Evolutionary conservation across 2,888 invertebrate genomes (phyloP), one percentile per base, ranked within the genome.

Genomic region (Punctoribates punctum): DNA sequence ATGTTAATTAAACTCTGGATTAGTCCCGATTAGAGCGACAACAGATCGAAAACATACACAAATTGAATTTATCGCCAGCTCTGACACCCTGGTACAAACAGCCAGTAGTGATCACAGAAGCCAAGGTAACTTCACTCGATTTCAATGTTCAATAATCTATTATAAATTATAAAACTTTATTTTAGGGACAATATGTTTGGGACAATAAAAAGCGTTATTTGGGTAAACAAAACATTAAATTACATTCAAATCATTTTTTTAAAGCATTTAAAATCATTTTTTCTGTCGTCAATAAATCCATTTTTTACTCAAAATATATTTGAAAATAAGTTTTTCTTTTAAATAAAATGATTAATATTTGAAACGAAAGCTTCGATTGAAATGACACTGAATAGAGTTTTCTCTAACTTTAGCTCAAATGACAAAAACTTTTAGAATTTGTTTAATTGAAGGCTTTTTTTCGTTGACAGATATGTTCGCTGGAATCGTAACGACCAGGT

Each of bases 401-500:
- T n/a, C n/a, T n/a, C n/a, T n/a, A n/a, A n/a, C n/a, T n/a, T n/a
- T n/a, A n/a, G n/a, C n/a, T n/a, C n/a, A 42, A 42, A 9, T 42
- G 42, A 42, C 8, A 42, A 42, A 42, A 42, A 42, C 42, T 11
- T 42, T 11, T 42, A 6, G 11, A 42, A 42, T 42, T 65, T 8
- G 29, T 62, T 42, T 20, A 60, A 27, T n/a, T n/a, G n/a, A n/a
- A n/a, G n/a, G n/a, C n/a, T 27, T 27, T 6, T 65, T 11, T 23
- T 5, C 20, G 1, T 70, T 27, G 9, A 2, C 4, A 75, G 98
- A 99, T 84, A 89, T 98, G 86, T 94, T 96, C 83, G 97, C 90
- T 6, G 98, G 98, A 9, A 97, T 99, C 81, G 96, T 96, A 20
- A 99, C 98, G 0, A 93, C 98, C n/a, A n/a, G n/a, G n/a, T n/a